Conservation (phyloP, 2,888 invertebrate species). For the Caenorhabditis sp. region DNA sequence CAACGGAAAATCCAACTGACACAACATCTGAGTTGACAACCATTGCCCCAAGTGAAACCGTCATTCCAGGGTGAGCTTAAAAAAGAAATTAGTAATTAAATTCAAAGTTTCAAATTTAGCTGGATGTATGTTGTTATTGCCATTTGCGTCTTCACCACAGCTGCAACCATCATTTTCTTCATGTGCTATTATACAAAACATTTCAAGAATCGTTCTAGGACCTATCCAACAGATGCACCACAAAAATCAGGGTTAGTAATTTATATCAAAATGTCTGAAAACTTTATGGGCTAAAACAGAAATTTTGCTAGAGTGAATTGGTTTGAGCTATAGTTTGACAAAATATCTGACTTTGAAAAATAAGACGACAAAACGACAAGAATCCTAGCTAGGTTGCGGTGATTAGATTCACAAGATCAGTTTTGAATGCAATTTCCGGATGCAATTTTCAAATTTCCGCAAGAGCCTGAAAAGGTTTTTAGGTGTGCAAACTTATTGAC, state of each 20-base stretch:
- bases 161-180: slow-evolving; percentile 21
- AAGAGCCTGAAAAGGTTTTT: too few relatives aligned
- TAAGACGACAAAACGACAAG: too few relatives aligned
- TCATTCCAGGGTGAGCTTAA: slow-evolving; percentile 32
- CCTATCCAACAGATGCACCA: not conserved
- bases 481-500: too few relatives aligned
- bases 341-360: too few relatives aligned
- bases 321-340: too few relatives aligned
- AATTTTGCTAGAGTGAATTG: too few relatives aligned
- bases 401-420: too few relatives aligned
- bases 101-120: slow-evolving; percentile 4
- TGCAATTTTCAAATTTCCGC: too few relatives aligned
- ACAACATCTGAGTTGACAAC: slow-evolving; percentile 24
- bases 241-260: not conserved
- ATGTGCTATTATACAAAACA: slow-evolving; percentile 22
- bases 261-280: too few relatives aligned
- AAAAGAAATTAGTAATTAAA: not conserved
- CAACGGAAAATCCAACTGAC: slow-evolving; percentile 18
- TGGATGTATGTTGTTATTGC: slow-evolving; percentile 46
- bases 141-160: slow-evolving; percentile 22
- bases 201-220: slow-evolving; percentile 20
- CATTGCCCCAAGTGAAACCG: slow-evolving; percentile 15
- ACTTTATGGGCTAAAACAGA: too few relatives aligned
- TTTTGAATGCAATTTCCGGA: too few relatives aligned
- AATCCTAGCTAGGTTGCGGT: too few relatives aligned